These are phyloP conservation scores for Pangasianodon gigas DNA, from an alignment of 2,113 vertebrate genomes.

Conservation along the genomic window DNA sequence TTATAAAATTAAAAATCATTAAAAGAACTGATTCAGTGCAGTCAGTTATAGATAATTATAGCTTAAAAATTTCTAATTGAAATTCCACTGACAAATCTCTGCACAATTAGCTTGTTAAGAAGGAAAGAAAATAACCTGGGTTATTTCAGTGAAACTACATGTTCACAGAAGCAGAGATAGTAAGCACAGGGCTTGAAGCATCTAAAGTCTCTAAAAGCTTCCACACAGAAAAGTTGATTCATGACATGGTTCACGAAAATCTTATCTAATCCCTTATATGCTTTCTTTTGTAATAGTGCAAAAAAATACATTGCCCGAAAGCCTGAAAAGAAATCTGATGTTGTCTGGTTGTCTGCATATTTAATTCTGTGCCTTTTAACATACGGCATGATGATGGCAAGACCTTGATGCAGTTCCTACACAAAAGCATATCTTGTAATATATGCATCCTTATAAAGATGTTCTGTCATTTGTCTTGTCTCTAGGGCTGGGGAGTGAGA, in stretches of 20 bases:
- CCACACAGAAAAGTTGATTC: neutral
- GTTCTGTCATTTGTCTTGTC: neutral
- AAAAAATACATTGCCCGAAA: too few species aligned
- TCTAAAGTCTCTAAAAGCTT: too few species aligned
- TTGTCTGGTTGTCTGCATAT: neutral
- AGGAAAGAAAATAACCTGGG: neutral
- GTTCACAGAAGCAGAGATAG: neutral
- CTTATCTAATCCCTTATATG: neutral
- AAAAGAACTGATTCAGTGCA: neutral
- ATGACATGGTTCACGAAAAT: too few species aligned
- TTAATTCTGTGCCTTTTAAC: neutral
- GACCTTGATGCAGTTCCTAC: neutral
- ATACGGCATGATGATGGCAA: neutral
- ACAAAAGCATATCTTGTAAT: neutral
- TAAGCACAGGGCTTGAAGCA: too few species aligned
- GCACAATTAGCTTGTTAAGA: neutral
- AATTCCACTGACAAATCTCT: neutral
- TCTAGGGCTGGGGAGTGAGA: constrained; percentile 95
- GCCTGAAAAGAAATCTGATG: too few species aligned
- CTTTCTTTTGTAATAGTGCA: neutral
- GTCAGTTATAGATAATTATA: neutral
- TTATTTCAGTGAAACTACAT: neutral
- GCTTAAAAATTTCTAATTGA: neutral
- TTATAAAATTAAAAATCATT: neutral
- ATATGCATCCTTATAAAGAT: neutral